Percentiles rank a stretch among this genome's conserved stretches.
phyloP scores from a whole-genome alignment of 1,140 invertebrate genomes.

The Leptestheria dahalacensis region DNA sequence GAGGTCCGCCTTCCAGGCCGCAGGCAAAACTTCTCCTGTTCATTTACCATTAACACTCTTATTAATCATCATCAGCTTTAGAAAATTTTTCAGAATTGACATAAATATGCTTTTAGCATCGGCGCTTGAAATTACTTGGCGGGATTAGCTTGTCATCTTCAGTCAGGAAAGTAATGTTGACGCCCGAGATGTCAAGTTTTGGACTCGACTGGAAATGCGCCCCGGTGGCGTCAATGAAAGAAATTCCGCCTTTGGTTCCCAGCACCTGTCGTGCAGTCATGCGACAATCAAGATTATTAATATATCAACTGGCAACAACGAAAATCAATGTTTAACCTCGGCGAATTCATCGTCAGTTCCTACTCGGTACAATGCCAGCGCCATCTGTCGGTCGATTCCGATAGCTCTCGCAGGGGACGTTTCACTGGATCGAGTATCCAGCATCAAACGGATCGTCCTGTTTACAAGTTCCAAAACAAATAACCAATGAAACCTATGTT shows the following conservation, averaged over 20 bases:
- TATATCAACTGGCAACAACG: not conserved
- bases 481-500: not conserved
- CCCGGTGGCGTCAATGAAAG: slow-evolving; percentile 7
- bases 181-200: slow-evolving; percentile 13
- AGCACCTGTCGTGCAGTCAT: slow-evolving; percentile 6
- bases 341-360: slow-evolving; percentile 16
- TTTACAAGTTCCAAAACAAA: not conserved
- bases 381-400: slow-evolving; percentile 15
- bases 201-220: slow-evolving; percentile 7
- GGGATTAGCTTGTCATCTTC: slow-evolving; percentile 15
- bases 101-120: no score
- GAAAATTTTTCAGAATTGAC: not conserved
- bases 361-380: slow-evolving; percentile 14
- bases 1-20: slow-evolving; percentile 15
- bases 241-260: slow-evolving; percentile 11
- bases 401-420: not conserved
- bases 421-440: slow-evolving; percentile 4
- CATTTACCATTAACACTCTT: no score
- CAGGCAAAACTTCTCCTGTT: slow-evolving; percentile 14
- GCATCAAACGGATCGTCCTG: slow-evolving; percentile 13
- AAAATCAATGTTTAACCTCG: slow-evolving; percentile 5
- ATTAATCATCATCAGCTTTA: not conserved
- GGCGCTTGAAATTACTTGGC: no score
- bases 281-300: not conserved
- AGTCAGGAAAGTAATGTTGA: slow-evolving; percentile 15